These are phyloP conservation scores for Cyprinodon variegatus DNA, from an alignment of 2,113 vertebrate genomes.

Conservation along the genomic window DNA sequence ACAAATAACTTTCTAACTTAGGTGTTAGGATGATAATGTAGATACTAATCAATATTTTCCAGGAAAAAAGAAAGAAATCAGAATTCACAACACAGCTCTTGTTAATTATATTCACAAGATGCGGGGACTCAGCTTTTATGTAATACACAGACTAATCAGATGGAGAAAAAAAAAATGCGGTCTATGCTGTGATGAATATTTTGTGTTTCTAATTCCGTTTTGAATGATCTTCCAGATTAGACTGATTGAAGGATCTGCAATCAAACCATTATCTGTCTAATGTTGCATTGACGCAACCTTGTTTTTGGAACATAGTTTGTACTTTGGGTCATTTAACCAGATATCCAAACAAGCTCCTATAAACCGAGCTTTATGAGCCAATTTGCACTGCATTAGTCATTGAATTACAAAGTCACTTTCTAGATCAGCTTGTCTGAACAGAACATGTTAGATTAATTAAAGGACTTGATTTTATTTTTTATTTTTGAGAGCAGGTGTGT, in stretches of 20 bases:
- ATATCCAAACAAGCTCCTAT: not conserved
- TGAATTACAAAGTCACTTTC: not conserved
- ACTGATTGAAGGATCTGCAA: not conserved
- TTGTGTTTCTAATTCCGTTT: not conserved
- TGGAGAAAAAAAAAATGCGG: not conserved
- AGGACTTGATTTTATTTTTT: not conserved
- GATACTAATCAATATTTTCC: not conserved
- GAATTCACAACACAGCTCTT: too few relatives aligned
- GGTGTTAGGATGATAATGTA: too few relatives aligned
- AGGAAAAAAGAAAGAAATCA: not conserved
- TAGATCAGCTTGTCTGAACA: not conserved
- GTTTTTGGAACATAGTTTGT: not conserved
- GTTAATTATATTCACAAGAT: too few relatives aligned
- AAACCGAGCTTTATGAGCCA: not conserved
- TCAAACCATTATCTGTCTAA: not conserved
- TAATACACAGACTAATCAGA: not conserved
- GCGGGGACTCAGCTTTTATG: not conserved
- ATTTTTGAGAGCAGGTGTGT: not conserved
- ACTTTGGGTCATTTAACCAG: not conserved
- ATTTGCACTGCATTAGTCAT: not conserved
- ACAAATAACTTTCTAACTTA: too few relatives aligned
- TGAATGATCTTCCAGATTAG: not conserved
- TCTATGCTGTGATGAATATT: not conserved
- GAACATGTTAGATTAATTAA: not conserved
- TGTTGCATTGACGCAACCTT: not conserved